phyloP scores from a whole-genome alignment of 1,140 invertebrate species.

The Nylanderia fulva region DNA sequence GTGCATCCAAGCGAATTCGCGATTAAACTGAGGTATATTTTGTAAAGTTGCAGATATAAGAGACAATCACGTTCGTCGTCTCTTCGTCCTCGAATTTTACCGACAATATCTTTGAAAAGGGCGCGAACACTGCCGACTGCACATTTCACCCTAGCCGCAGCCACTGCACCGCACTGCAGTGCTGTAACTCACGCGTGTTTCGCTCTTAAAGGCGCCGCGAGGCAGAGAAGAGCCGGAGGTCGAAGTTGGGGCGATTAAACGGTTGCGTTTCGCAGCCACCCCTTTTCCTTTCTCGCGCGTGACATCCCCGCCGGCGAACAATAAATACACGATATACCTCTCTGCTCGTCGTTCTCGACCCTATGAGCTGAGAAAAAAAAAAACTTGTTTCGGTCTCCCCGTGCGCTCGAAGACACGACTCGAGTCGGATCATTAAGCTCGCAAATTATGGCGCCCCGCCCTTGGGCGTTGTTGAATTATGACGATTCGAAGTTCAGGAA shows the following conservation, averaged over 20 bases:
- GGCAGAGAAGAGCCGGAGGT: background rate
- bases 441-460: slow-evolving; percentile 3
- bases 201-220: slow-evolving; percentile 25
- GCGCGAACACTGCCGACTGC: background rate
- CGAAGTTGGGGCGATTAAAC: slow-evolving; percentile 43
- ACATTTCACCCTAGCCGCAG: slow-evolving; percentile 11
- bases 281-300: background rate
- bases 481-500: slow-evolving; percentile 10
- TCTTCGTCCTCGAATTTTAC: background rate
- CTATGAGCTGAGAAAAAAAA: background rate
- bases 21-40: too few relatives aligned
- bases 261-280: slow-evolving; percentile 13
- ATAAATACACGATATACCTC: background rate
- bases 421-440: slow-evolving; percentile 46
- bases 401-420: background rate
- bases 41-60: too few relatives aligned
- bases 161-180: background rate
- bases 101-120: slow-evolving; percentile 1
- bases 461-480: slow-evolving; percentile 52
- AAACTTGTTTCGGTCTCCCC: slow-evolving; percentile 5
- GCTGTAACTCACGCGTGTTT: slow-evolving; percentile 39
- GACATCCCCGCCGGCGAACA: background rate
- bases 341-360: background rate
- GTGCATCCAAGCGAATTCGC: too few relatives aligned
- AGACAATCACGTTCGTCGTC: too few relatives aligned